Evolutionary conservation across 2,113 vertebrate species (phyloP).

Genomic region (Emydocephalus ijimae): DNA sequence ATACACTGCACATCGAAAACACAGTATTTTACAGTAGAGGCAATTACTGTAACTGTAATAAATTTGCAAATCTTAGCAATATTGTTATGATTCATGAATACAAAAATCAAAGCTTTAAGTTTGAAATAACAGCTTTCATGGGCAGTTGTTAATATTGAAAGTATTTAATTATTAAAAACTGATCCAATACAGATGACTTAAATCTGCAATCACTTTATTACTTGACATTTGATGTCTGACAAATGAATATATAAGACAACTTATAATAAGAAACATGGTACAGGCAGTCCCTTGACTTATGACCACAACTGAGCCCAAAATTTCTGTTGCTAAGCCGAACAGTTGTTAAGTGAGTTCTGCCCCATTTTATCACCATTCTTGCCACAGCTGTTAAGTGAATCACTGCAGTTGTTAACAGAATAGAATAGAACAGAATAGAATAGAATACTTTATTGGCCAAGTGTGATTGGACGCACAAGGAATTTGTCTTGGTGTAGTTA

Average conservation of each 20-base stretch:
- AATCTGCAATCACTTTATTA: background rate
- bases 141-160: background rate
- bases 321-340: background rate
- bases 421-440: too few relatives aligned
- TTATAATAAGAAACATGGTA: background rate
- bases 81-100: background rate
- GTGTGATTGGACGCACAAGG: too few relatives aligned
- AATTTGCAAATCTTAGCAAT: background rate
- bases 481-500: background rate
- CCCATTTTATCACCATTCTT: background rate
- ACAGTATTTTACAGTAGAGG: background rate
- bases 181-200: background rate
- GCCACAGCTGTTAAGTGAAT: background rate
- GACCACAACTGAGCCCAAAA: background rate
- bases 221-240: background rate
- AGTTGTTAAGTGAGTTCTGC: background rate
- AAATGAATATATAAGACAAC: background rate
- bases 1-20: background rate
- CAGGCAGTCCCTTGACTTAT: background rate
- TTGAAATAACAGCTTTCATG: background rate
- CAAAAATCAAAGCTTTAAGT: background rate
- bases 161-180: background rate
- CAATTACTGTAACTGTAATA: background rate
- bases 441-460: too few relatives aligned
- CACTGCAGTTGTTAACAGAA: background rate